Percentiles rank a stretch among this genome's conserved stretches.
These are phyloP conservation scores for Drosophila erecta DNA, from an alignment of 1,140 invertebrate genomes.

Conservation along the genomic window DNA sequence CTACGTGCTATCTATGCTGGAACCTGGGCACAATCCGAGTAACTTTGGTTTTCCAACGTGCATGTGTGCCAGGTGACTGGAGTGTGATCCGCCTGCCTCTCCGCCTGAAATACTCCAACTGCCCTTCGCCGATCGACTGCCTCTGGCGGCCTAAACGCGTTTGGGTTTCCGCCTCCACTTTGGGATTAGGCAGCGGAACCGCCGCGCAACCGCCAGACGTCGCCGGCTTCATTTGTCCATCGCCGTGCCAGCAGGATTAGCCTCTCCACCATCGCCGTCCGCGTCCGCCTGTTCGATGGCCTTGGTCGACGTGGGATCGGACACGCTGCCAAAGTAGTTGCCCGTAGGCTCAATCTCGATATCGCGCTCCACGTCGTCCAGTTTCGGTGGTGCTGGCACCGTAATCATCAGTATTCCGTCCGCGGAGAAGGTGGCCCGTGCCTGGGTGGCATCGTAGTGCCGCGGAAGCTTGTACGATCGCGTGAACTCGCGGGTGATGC, in stretches of 20 bases:
- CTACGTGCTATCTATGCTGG: constrained; percentile 59
- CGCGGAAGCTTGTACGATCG: constrained; percentile 77
- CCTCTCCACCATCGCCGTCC: constrained; percentile 51
- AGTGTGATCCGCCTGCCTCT: neutral
- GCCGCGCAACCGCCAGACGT: constrained; percentile 73
- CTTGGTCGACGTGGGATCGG: constrained; percentile 64
- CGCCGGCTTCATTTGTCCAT: constrained; percentile 72
- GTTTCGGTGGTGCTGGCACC: constrained; percentile 77
- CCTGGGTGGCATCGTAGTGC: constrained; percentile 78
- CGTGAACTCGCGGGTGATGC: constrained; percentile 74
- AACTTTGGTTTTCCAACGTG: constrained; percentile 24
- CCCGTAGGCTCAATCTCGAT: constrained; percentile 77
- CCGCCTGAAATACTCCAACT: neutral
- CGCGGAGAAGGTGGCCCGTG: constrained; percentile 75
- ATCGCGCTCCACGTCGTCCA: constrained; percentile 80
- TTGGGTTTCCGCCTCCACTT: constrained; percentile 43
- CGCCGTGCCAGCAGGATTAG: constrained; percentile 63
- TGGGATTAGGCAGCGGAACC: constrained; percentile 19
- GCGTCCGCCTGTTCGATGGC: constrained; percentile 64
- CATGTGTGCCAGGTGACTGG: constrained; percentile 16
- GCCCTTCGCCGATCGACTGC: constrained; percentile 49
- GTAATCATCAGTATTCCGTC: constrained; percentile 80
- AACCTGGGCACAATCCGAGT: constrained; percentile 60
- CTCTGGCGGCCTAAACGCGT: constrained; percentile 69
- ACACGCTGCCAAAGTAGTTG: constrained; percentile 75